A percentile compares a stretch with the other conserved stretches of the same genome.
These are phyloP conservation scores for Centropyge bicolor DNA, from an alignment of 2,797 vertebrate genomes.

Conservation along the genomic window DNA sequence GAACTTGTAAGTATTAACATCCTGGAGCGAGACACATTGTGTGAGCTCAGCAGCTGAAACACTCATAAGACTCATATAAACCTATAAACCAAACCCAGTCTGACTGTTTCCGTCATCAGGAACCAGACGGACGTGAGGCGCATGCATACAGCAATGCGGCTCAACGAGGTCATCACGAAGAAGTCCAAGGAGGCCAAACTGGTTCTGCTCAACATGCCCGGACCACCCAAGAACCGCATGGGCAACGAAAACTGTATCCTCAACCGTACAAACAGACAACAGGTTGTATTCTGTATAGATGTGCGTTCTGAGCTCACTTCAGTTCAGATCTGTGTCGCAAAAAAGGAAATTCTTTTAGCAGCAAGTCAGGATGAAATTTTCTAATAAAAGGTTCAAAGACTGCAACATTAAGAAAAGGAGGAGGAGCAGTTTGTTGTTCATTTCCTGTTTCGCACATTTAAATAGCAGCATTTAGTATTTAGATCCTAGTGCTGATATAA, in stretches of 20 bases:
- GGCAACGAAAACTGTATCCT: conserved; percentile 98
- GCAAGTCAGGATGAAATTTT: background rate
- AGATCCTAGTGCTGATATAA: no score
- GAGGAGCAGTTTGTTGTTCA: background rate
- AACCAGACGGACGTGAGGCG: conserved; percentile 94
- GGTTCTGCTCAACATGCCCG: conserved; percentile 98
- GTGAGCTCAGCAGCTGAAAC: background rate
- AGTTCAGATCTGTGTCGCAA: background rate
- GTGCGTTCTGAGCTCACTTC: background rate
- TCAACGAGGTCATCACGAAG: conserved; percentile 95
- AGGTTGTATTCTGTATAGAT: background rate
- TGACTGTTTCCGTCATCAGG: conserved; percentile 77
- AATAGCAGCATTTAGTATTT: background rate
- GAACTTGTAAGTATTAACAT: conserved; percentile 90
- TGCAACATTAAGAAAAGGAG: background rate
- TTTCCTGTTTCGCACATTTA: background rate
- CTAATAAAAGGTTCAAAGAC: background rate
- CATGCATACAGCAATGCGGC: conserved; percentile 96
- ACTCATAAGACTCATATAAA: conserved; percentile 17
- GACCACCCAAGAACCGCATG: conserved; percentile 94
- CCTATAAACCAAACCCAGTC: conserved; percentile 5
- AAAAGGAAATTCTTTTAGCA: background rate
- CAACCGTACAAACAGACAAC: background rate
- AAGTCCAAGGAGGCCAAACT: conserved; percentile 97
- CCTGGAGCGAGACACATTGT: background rate